A percentile compares a stretch with the other conserved stretches of the same genome.
Evolutionary conservation across 92 coral and sea anemone genomes (phyloP).

Genomic region (Epizoanthus stellaris): DNA sequence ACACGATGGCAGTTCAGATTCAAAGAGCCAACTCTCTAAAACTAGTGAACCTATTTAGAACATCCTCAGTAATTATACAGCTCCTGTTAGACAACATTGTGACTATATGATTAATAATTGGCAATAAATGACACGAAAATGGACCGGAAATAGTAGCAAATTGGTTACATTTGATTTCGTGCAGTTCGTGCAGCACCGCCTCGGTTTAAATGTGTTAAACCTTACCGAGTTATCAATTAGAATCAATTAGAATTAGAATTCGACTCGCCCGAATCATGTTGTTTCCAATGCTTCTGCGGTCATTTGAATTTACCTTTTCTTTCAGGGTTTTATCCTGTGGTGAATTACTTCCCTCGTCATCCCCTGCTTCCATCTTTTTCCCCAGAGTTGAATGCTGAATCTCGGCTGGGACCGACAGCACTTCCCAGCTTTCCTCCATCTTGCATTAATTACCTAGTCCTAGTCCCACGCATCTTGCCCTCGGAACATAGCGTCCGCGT

Average conservation of each 20-base stretch:
- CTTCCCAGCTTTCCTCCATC: slow-evolving; percentile 47
- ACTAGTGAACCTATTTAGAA: neutral
- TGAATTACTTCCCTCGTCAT: neutral
- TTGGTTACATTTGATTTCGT: no score
- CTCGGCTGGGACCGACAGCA: slow-evolving; percentile 25
- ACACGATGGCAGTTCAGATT: no score
- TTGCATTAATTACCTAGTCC: slow-evolving; percentile 20
- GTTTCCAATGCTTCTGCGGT: neutral
- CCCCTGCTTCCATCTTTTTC: slow-evolving; percentile 7
- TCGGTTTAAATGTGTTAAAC: no score
- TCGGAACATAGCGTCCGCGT: no score
- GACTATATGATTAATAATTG: neutral
- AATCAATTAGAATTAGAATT: no score
- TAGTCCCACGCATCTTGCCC: neutral
- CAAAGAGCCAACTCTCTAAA: no score
- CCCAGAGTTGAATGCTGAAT: slow-evolving; percentile 32
- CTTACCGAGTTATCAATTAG: no score
- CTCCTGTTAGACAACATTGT: neutral
- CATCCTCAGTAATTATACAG: neutral
- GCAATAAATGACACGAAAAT: neutral
- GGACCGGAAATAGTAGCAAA: slow-evolving; percentile 27
- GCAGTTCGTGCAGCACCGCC: no score
- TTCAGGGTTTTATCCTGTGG: slow-evolving; percentile 27
- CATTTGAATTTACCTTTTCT: neutral
- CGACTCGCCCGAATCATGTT: neutral